phyloP scores from a whole-genome alignment of 2,797 vertebrate species.

The Danio kyathit region DNA sequence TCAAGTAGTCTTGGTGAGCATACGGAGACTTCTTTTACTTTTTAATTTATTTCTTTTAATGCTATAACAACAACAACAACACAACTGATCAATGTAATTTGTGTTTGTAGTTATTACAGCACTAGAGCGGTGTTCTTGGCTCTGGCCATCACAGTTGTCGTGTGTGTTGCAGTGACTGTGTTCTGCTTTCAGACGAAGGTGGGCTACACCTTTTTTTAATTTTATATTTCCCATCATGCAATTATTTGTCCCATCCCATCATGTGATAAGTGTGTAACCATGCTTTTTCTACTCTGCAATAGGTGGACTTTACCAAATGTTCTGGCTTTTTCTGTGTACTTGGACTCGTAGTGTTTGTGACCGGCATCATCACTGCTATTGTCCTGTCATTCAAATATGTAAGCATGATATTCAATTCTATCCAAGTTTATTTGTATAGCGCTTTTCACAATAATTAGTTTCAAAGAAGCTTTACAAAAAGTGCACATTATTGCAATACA shows the following conservation, averaged over 20 bases:
- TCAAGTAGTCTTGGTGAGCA: neutral
- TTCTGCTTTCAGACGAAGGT: slow-evolving; percentile 99
- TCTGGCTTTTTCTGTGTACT: slow-evolving; percentile 91
- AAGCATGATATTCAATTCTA: slow-evolving; percentile 60
- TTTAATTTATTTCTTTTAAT: too few relatives aligned
- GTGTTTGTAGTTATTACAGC: slow-evolving; percentile 77
- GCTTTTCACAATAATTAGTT: too few relatives aligned
- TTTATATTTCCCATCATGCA: too few relatives aligned
- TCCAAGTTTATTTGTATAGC: too few relatives aligned
- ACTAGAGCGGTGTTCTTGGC: slow-evolving; percentile 90
- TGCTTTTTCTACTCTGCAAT: slow-evolving; percentile 25
- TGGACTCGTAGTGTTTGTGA: slow-evolving; percentile 91
- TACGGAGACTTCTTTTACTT: neutral
- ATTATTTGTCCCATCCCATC: too few relatives aligned
- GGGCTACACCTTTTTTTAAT: slow-evolving; percentile 16
- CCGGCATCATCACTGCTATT: slow-evolving; percentile 87
- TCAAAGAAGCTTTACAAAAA: too few relatives aligned
- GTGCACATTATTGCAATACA: too few relatives aligned
- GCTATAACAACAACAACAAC: neutral
- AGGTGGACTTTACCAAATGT: slow-evolving; percentile 98
- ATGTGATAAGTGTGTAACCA: neutral
- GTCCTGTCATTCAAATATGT: slow-evolving; percentile 95
- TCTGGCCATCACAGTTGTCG: slow-evolving; percentile 89
- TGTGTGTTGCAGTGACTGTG: slow-evolving; percentile 91
- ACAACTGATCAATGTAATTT: neutral